Percentiles rank a stretch among this genome's conserved stretches.
Evolutionary conservation across 1,140 invertebrate species (phyloP).

Genomic region (Nephotettix cincticeps): DNA sequence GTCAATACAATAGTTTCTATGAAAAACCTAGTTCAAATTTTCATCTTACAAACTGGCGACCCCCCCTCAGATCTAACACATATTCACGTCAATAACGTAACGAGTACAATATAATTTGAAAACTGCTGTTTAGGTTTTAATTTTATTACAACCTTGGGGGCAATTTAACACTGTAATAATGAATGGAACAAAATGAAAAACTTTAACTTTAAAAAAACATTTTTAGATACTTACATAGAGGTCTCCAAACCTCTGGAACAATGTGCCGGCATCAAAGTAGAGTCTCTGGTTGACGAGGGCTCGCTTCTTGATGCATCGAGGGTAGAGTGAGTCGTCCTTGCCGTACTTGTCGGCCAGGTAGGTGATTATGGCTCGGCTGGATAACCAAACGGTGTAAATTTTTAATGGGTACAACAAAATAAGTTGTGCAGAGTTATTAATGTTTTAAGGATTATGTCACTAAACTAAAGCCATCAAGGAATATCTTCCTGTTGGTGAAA

Average conservation of each 20-base stretch:
- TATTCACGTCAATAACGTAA: too few relatives aligned
- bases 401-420: too few relatives aligned
- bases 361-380: slow-evolving; percentile 64
- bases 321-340: slow-evolving; percentile 67
- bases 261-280: slow-evolving; percentile 69
- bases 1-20: too few relatives aligned
- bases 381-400: too few relatives aligned
- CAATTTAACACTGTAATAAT: not conserved
- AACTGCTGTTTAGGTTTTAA: not conserved
- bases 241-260: slow-evolving; percentile 64
- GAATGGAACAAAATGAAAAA: not conserved
- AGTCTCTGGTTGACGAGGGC: slow-evolving; percentile 71
- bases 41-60: too few relatives aligned
- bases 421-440: too few relatives aligned
- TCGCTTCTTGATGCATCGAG: slow-evolving; percentile 62
- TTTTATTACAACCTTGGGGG: not conserved
- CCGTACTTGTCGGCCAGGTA: slow-evolving; percentile 72
- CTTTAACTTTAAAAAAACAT: not conserved
- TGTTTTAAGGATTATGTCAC: too few relatives aligned
- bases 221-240: slow-evolving; percentile 62
- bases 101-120: too few relatives aligned
- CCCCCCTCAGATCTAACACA: too few relatives aligned
- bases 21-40: too few relatives aligned
- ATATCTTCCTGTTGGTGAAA: too few relatives aligned
- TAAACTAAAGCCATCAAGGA: too few relatives aligned